A percentile compares a stretch with the other conserved stretches of the same genome.
Evolutionary conservation across 1,140 invertebrate species (phyloP).

Genomic region (Achroia grisella): DNA sequence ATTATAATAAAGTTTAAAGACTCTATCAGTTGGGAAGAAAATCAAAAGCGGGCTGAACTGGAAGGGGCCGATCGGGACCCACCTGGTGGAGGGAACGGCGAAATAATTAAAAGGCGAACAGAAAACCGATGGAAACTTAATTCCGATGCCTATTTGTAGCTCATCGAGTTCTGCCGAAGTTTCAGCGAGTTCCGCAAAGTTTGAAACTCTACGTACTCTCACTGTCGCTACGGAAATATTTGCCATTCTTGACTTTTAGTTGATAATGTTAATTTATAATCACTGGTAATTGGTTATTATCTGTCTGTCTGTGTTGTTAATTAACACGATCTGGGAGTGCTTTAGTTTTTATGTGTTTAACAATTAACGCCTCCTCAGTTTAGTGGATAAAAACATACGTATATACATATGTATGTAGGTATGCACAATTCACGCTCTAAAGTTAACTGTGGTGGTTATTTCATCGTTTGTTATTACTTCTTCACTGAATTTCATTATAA

Average conservation of each 20-base stretch:
- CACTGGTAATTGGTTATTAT: conserved; percentile 25
- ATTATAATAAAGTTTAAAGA: conserved; percentile 22
- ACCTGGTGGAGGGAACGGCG: conserved; percentile 26
- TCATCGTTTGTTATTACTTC: too few species aligned
- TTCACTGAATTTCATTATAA: too few species aligned
- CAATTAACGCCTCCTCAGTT: neutral
- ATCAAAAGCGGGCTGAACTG: conserved; percentile 12
- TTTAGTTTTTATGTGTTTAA: neutral
- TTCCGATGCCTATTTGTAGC: conserved; percentile 58
- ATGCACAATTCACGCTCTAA: too few species aligned
- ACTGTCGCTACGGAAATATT: conserved; percentile 17
- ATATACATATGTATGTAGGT: too few species aligned
- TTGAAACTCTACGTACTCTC: neutral
- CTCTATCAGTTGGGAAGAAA: conserved; percentile 15
- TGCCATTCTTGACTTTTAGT: conserved; percentile 20
- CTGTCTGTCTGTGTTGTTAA: conserved; percentile 1
- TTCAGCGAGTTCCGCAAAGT: neutral
- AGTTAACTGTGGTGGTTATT: too few species aligned
- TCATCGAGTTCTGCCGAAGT: conserved; percentile 29
- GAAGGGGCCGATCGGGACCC: conserved; percentile 7
- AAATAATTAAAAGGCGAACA: conserved; percentile 63
- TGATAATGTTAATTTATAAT: conserved; percentile 27
- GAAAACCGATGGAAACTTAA: conserved; percentile 50
- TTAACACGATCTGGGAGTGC: neutral
- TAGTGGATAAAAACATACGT: neutral